These are phyloP conservation scores for Octonoba sinensis DNA, from an alignment of 2,888 invertebrate species.

Conservation along the genomic window DNA sequence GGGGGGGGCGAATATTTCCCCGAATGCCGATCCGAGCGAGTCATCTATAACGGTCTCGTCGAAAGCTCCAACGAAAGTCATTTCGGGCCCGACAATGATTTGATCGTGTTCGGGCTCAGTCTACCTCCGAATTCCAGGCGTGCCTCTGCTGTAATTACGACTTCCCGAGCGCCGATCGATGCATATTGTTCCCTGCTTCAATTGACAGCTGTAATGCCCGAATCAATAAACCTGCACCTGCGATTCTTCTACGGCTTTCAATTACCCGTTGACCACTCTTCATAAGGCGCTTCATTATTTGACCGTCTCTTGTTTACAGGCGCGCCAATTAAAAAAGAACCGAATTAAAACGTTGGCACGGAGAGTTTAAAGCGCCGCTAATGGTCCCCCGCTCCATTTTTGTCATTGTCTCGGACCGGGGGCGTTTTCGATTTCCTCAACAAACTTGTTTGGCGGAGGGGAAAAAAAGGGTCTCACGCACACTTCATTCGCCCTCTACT, in stretches of 20 bases:
- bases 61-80: constrained; percentile 31
- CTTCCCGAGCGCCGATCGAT: constrained; percentile 28
- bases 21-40: constrained; percentile 40
- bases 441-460: constrained; percentile 23
- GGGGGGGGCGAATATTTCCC: constrained; percentile 28
- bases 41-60: constrained; percentile 51
- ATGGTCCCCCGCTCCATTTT: constrained; percentile 24
- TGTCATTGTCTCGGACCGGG: constrained; percentile 28
- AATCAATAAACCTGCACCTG: constrained; percentile 50
- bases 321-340: constrained; percentile 3
- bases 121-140: constrained; percentile 46
- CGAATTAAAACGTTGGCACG: constrained; percentile 48
- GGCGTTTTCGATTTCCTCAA: constrained; percentile 31
- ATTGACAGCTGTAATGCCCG: constrained; percentile 63
- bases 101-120: constrained; percentile 21
- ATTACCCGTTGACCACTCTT: constrained; percentile 28
- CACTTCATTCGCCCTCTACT: constrained; percentile 11
- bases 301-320: constrained; percentile 25
- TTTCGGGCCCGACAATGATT: constrained; percentile 48
- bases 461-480: constrained; percentile 15
- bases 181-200: constrained; percentile 29
- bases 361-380: constrained; percentile 8
- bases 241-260: constrained; percentile 29
- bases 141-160: constrained; percentile 54
- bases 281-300: constrained; percentile 14